Percentiles rank a stretch among this genome's conserved stretches.
Evolutionary conservation across 64 coral and sea anemone genomes (phyloP).

Genomic region (Actinia equina): DNA sequence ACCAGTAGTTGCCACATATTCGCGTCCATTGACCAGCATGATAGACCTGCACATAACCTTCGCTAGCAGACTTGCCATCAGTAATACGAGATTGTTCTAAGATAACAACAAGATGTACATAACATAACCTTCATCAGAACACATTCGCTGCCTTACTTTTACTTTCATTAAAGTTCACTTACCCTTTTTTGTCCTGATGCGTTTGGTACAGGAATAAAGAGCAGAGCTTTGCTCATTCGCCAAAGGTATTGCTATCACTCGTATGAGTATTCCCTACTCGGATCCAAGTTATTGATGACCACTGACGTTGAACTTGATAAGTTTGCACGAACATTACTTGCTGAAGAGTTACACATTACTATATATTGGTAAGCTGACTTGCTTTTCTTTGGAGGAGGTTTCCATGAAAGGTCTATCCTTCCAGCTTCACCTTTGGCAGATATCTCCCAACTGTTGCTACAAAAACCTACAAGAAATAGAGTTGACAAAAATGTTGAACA

Average conservation of each 20-base stretch:
- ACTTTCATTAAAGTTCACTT: background rate
- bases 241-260: background rate
- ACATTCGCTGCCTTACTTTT: background rate
- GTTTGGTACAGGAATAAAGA: background rate
- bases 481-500: background rate
- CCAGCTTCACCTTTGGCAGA: background rate
- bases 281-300: background rate
- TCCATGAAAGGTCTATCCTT: background rate
- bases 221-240: background rate
- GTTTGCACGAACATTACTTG: background rate
- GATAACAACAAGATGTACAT: background rate
- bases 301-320: background rate
- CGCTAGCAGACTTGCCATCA: background rate
- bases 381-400: background rate
- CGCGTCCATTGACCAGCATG: background rate
- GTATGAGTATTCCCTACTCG: background rate
- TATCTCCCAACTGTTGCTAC: background rate
- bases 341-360: background rate
- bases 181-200: background rate
- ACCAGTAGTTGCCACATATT: background rate
- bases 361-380: background rate
- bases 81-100: no score
- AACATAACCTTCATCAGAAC: no score
- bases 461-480: background rate
- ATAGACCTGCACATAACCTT: background rate